phyloP scores from a whole-genome alignment of 2,113 vertebrate genomes.

The Mormyrus iriodes region DNA sequence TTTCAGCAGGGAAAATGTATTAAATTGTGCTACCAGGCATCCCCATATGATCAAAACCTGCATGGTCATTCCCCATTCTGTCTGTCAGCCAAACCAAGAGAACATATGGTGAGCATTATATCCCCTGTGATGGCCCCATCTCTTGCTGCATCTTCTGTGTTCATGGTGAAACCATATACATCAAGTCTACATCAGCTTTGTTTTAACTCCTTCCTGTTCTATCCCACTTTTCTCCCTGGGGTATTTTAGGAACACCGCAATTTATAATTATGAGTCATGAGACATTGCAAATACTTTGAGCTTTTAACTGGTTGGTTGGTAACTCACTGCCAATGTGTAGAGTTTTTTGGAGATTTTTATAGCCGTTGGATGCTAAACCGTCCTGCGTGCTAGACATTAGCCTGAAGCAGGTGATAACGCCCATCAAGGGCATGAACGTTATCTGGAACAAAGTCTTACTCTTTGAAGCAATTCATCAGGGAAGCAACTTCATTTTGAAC shows the following conservation, averaged over 20 bases:
- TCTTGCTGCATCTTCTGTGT: neutral
- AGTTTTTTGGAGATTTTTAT: neutral
- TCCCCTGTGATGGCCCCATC: neutral
- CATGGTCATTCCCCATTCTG: neutral
- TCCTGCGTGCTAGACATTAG: neutral
- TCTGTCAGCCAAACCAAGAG: neutral
- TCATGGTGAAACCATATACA: neutral
- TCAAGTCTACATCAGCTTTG: neutral
- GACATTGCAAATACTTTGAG: neutral
- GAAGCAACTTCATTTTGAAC: neutral
- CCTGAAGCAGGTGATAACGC: neutral
- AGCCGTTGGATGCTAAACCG: neutral
- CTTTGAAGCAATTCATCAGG: neutral
- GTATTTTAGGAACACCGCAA: neutral
- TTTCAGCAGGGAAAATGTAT: neutral
- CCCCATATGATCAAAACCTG: neutral
- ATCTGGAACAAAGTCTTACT: neutral
- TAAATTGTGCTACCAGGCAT: neutral
- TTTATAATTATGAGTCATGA: neutral
- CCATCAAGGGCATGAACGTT: neutral
- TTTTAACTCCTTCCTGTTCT: neutral
- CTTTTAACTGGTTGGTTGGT: neutral
- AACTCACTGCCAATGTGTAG: neutral
- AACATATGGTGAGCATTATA: neutral
- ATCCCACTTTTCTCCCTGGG: too few species aligned